Evolutionary conservation across 2,113 vertebrate genomes (phyloP).

Genomic region (Callipepla squamata): DNA sequence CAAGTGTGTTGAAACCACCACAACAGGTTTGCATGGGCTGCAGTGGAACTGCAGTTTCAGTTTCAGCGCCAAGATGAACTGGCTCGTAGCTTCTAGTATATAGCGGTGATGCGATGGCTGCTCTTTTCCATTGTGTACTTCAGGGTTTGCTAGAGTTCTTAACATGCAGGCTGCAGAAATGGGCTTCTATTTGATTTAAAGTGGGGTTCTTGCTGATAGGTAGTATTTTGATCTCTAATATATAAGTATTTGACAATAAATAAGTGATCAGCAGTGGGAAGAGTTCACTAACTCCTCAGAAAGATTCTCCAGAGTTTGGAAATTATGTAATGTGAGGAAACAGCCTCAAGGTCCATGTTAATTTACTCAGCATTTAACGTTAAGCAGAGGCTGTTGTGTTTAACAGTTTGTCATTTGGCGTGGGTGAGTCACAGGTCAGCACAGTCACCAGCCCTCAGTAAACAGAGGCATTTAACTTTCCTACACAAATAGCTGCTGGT

Average conservation of each 20-base stretch:
- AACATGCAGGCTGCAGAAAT: neutral
- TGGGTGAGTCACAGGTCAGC: neutral
- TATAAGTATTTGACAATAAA: neutral
- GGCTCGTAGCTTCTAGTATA: neutral
- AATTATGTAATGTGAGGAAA: neutral
- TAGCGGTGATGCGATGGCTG: neutral
- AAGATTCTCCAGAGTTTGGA: neutral
- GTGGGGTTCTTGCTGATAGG: neutral
- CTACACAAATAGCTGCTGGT: neutral
- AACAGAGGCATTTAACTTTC: neutral
- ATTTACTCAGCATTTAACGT: neutral
- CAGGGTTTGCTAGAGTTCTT: neutral
- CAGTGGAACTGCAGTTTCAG: fast-evolving
- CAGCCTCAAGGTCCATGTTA: neutral
- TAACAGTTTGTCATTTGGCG: neutral
- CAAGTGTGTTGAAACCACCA: neutral
- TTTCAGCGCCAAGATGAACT: fast-evolving
- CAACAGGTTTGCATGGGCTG: fast-evolving
- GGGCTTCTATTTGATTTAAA: neutral
- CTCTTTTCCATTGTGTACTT: neutral
- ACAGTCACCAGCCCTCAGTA: neutral
- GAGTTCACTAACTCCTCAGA: neutral
- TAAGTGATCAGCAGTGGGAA: neutral
- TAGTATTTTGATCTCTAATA: neutral
- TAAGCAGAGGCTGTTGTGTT: neutral